Percentiles rank a stretch among this genome's conserved stretches.
Evolutionary conservation across 2,797 vertebrate genomes (phyloP).

Genomic region (Cyprinella venusta): DNA sequence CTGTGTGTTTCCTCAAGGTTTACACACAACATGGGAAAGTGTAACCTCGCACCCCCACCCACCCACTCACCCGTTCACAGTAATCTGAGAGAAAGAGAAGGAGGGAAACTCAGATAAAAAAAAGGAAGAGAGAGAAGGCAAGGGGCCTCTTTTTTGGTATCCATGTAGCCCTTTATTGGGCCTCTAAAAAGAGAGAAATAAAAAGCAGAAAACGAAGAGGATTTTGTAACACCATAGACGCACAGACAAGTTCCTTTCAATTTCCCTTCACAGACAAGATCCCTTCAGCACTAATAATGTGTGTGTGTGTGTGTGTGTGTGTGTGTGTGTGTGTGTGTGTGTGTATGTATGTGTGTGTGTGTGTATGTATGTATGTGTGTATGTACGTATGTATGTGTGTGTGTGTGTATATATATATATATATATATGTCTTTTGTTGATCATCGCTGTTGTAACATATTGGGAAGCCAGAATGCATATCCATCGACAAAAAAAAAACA

Average conservation of each 20-base stretch:
- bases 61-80: slow-evolving; percentile 66
- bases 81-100: slow-evolving; percentile 52
- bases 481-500: too few relatives aligned
- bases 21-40: slow-evolving; percentile 60
- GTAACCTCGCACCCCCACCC: slow-evolving; percentile 63
- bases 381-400: too few relatives aligned
- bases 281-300: neutral
- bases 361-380: too few relatives aligned
- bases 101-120: slow-evolving; percentile 56
- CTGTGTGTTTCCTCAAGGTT: slow-evolving; percentile 21
- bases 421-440: too few relatives aligned
- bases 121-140: slow-evolving; percentile 52
- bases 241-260: neutral
- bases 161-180: slow-evolving; percentile 57
- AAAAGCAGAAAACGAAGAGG: slow-evolving; percentile 30
- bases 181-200: slow-evolving; percentile 57
- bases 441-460: too few relatives aligned
- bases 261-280: neutral
- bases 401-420: too few relatives aligned
- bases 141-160: slow-evolving; percentile 62
- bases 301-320: neutral
- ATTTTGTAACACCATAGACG: neutral
- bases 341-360: too few relatives aligned
- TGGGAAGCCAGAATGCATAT: too few relatives aligned
- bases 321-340: too few relatives aligned